phyloP scores from a whole-genome alignment of 1,140 invertebrate species.

The Grapholita molesta region DNA sequence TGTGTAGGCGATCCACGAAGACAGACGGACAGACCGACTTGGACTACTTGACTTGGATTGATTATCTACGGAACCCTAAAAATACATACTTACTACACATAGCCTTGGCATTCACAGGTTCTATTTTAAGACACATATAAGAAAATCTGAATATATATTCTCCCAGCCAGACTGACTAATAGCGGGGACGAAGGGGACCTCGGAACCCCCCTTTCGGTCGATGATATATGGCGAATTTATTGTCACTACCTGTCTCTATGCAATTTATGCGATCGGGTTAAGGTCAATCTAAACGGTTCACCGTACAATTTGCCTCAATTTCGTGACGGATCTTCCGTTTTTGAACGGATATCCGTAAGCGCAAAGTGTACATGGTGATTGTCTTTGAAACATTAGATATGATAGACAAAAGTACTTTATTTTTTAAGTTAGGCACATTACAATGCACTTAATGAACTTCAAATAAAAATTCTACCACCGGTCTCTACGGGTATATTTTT shows the following conservation, averaged over 20 bases:
- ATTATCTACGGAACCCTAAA: too few species aligned
- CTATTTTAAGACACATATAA: neutral
- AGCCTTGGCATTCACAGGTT: neutral
- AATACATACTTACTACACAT: too few species aligned
- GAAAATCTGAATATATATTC: slow-evolving; percentile 1
- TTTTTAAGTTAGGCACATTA: too few species aligned
- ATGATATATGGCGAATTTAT: slow-evolving; percentile 15
- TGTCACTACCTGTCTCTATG: slow-evolving; percentile 9
- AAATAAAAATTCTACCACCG: too few species aligned
- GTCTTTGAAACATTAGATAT: neutral
- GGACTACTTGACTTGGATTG: too few species aligned
- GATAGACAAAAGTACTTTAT: too few species aligned
- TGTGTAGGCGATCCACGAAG: too few species aligned
- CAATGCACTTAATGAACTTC: too few species aligned
- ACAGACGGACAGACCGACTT: too few species aligned
- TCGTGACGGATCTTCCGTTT: neutral
- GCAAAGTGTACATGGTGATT: neutral
- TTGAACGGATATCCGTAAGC: neutral
- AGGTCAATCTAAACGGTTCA: neutral
- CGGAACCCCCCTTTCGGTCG: neutral
- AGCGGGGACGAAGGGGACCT: neutral
- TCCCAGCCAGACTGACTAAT: neutral
- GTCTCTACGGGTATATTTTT: too few species aligned
- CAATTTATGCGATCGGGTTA: slow-evolving; percentile 4
- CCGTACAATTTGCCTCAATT: neutral